Base-by-base conservation (phyloP, 2,797 vertebrate genomes). In the Helostoma temminkii region DNA sequence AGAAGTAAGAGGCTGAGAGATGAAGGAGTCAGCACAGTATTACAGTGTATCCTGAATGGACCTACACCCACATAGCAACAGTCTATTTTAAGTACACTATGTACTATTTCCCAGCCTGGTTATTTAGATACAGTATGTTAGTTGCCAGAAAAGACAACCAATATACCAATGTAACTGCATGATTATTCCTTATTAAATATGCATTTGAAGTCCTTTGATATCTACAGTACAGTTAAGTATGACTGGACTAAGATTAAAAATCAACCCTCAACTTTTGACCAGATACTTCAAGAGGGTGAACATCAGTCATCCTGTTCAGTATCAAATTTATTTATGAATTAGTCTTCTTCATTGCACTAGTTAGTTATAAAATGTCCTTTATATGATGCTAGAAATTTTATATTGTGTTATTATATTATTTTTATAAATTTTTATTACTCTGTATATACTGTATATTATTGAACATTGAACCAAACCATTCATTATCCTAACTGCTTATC, bases 1-100 rank as follows among this genome's bases (percentile, higher is more conserved):
- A 46, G 39, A 21, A 1, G 57, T 32, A 22, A 32, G 39, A 39
- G 19, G 39, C 39, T 26, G 19, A 26, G 41, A 49, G 21, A 18
- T 67, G 47, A 56, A 54, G 16, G 57, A 70, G 45, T 46, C 39
- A 42, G 52, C 25, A 24, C 36, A 22, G 61, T 48, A 39, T 25
- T n/a, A 15, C 57, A 12, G n/a, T 26, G 55, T 39, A 53, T 37
- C 5, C 24, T 34, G 59, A 62, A 55, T 26, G 19, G 25, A 72
- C 46, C 45, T 7, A 28, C 72, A 45, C 54, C 73, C 65, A 80
- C 78, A 46, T 58, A 71, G 66, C 61, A 74, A 66, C 66, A 19
- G 65, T 18, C 67, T 75, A 68, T 77, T 81, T 81, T 54, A 62
- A 12, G 53, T 42, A 3, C 34, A 18, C 0, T 16, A 15, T 6